phyloP scores from a whole-genome alignment of 2,113 vertebrate species.

The Romanogobio albipinnatus region DNA sequence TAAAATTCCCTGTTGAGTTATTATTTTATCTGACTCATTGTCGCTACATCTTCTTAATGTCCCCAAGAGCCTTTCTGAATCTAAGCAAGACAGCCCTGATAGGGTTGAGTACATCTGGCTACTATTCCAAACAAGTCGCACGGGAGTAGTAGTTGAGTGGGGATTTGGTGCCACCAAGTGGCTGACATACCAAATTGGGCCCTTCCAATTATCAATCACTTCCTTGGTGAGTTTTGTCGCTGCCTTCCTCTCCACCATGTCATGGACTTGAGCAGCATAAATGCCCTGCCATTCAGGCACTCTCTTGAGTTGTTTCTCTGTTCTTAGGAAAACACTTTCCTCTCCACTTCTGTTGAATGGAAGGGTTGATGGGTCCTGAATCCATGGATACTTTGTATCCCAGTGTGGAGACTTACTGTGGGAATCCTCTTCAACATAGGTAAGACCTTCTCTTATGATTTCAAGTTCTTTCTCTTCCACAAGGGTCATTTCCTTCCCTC shows the following conservation, averaged over 20 bases:
- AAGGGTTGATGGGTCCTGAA: not conserved
- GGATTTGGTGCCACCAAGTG: not conserved
- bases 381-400: slow-evolving; percentile 20
- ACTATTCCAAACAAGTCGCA: slow-evolving; percentile 23
- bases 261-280: slow-evolving; percentile 6
- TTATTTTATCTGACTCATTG: no score
- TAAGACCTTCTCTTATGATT: not conserved
- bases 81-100: slow-evolving; percentile 46
- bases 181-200: slow-evolving; percentile 15
- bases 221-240: not conserved
- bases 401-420: not conserved
- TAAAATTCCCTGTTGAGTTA: no score
- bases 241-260: not conserved
- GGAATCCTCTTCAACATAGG: not conserved
- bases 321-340: not conserved
- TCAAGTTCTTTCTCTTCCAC: not conserved
- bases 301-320: not conserved
- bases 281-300: not conserved
- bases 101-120: slow-evolving; percentile 44
- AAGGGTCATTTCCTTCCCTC: not conserved
- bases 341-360: not conserved
- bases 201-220: slow-evolving; percentile 6
- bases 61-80: not conserved
- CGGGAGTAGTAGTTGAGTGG: slow-evolving; percentile 28
- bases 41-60: not conserved